These are phyloP conservation scores for Parotocinclus haroldoi DNA, from an alignment of 2,797 vertebrate species.

Conservation along the genomic window DNA sequence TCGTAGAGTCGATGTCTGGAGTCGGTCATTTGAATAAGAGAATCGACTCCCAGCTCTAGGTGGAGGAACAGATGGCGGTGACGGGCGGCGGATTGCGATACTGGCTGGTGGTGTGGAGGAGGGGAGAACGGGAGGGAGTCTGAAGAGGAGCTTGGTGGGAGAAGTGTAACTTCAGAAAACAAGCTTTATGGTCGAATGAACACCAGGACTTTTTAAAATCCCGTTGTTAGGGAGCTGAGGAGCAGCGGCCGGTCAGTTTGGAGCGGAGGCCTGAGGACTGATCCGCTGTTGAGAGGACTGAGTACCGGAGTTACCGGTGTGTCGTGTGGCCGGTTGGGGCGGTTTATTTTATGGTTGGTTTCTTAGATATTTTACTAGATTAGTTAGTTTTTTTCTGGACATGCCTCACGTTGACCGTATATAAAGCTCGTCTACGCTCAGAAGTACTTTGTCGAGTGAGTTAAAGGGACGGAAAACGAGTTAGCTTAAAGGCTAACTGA, in stretches of 20 bases:
- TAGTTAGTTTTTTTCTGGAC: neutral
- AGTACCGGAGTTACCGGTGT: neutral
- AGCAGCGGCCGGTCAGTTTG: neutral
- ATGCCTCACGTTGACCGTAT: too few relatives aligned
- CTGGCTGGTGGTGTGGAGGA: conserved; percentile 54
- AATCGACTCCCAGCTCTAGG: conserved; percentile 24
- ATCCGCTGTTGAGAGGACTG: neutral
- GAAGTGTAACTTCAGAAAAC: conserved; percentile 24
- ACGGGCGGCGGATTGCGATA: conserved; percentile 35
- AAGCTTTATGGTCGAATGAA: neutral
- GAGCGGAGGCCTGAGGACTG: conserved; percentile 10
- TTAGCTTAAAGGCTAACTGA: conserved; percentile 49
- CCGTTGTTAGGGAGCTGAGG: neutral
- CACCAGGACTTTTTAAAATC: conserved; percentile 14
- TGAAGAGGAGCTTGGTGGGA: conserved; percentile 24
- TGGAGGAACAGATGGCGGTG: conserved; percentile 67
- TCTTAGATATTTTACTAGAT: too few relatives aligned
- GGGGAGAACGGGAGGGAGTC: conserved; percentile 45
- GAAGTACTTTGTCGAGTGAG: conserved; percentile 31
- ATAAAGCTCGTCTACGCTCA: conserved; percentile 5
- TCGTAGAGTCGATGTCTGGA: too few relatives aligned
- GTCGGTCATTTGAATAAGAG: neutral
- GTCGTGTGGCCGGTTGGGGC: too few relatives aligned
- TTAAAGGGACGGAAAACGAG: conserved; percentile 45
- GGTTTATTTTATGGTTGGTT: too few relatives aligned